Conservation (phyloP, 2,888 invertebrate species). For the Hydriomena furcata region DNA sequence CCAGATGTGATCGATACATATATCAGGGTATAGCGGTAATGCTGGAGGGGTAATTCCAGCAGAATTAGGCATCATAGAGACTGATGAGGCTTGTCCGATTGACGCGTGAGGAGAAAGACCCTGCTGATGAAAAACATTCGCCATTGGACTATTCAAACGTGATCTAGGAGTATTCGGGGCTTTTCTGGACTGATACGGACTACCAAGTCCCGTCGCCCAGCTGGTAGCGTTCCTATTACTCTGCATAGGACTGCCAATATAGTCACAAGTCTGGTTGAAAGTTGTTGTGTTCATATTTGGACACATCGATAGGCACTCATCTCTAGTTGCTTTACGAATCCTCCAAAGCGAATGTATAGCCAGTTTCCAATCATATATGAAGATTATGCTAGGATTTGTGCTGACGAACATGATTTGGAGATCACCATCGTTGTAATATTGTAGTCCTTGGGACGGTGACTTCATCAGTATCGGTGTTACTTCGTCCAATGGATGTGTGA, state of each 20-base stretch:
- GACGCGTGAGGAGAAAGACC: slow-evolving; percentile 76
- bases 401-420: slow-evolving; percentile 90
- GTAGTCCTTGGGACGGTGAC: slow-evolving; percentile 82
- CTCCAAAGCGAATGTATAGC: slow-evolving; percentile 92
- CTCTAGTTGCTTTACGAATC: slow-evolving; percentile 88
- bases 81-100: slow-evolving; percentile 71
- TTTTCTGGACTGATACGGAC: slow-evolving; percentile 69
- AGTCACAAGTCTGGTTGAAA: slow-evolving; percentile 73
- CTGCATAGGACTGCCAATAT: slow-evolving; percentile 68
- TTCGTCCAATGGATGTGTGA: slow-evolving; percentile 96
- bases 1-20: slow-evolving; percentile 96
- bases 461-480: slow-evolving; percentile 92
- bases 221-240: slow-evolving; percentile 64
- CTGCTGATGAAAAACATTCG: slow-evolving; percentile 72
- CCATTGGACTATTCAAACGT: slow-evolving; percentile 73
- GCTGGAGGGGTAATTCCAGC: slow-evolving; percentile 77
- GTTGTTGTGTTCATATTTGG: slow-evolving; percentile 75
- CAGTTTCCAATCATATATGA: slow-evolving; percentile 90
- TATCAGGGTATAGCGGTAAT: slow-evolving; percentile 90
- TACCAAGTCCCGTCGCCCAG: slow-evolving; percentile 64
- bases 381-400: slow-evolving; percentile 90
- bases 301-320: slow-evolving; percentile 87
- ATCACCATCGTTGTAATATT: slow-evolving; percentile 86
- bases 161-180: slow-evolving; percentile 62
- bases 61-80: slow-evolving; percentile 75